Base-by-base conservation (phyloP, 1,140 invertebrate species). In the Acyrthosiphon pisum region DNA sequence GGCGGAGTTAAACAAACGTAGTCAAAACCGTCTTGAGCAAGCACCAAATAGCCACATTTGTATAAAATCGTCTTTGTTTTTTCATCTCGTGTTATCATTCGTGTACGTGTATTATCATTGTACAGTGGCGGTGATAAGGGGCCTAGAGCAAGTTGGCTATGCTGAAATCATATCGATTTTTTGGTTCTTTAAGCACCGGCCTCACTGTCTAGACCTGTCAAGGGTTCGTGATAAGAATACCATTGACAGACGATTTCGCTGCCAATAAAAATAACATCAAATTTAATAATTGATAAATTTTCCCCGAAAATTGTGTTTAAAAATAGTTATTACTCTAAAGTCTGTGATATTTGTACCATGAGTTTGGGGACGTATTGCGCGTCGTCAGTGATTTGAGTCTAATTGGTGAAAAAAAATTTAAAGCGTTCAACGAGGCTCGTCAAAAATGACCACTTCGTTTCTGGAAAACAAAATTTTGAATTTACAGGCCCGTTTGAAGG, bases 391-490 rank as follows among this genome's bases (percentile, higher is more conserved):
- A 48, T 92, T 83, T 92, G 0, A 56, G 48, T 37, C 14, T 83
- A 83, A 83, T 83, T 48, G 46, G 48, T 91, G 14, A 91, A 41
- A 76, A 60, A 53, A 46, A 60, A 11, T 81, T 76, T 11, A 20
- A 76, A 30, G 18, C 60, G 6, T 81, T 76, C 23, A 8, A 76
- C 44, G 6, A 35, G 7, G 41, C 35, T 35, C 8, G 41, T 48
- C 23, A 8, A 94, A 90, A 81, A 95, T 95, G 95, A 94, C 94
- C 90, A 94, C 93, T 94, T 96, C 95, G 93, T 95, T 95, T 94
- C 95, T 97, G 94, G 96, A 96, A 94, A 96, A 95, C 94, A 97
- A 96, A 95, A 96, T 97, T 94, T 95, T 96, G 94, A 96, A 96
- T 94, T 95, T 97, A 94, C 96, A 97, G 95, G 96, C 96, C 94